Evolutionary conservation across 2,797 vertebrate genomes (phyloP).

Genomic region (Enteromius viviparus): DNA sequence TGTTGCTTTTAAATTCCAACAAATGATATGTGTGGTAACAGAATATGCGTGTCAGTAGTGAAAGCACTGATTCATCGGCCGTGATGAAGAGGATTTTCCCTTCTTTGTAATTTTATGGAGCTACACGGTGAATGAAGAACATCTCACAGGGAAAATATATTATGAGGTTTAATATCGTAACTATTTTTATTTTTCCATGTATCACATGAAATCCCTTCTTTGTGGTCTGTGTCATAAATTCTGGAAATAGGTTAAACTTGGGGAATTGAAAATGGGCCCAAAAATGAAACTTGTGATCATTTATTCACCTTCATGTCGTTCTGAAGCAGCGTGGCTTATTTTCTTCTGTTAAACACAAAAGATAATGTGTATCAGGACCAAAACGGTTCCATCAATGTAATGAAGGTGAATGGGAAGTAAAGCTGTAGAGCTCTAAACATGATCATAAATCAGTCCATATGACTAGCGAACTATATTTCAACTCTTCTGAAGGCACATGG

Average conservation of each 20-base stretch:
- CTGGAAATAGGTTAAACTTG: conserved; percentile 16
- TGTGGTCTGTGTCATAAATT: conserved; percentile 25
- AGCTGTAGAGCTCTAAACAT: not conserved
- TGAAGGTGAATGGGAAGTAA: not conserved
- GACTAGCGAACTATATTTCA: not conserved
- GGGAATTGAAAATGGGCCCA: conserved; percentile 12
- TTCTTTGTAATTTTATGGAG: conserved; percentile 28
- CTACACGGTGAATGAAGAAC: conserved; percentile 24
- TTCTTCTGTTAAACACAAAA: not conserved
- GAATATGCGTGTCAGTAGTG: conserved; percentile 20
- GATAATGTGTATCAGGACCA: not conserved
- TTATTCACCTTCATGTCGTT: not conserved
- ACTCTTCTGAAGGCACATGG: not conserved
- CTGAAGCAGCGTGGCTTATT: not conserved
- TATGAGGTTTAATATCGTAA: conserved; percentile 13
- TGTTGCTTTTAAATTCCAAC: conserved; percentile 29
- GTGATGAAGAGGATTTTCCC: conserved; percentile 31
- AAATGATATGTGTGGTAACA: conserved; percentile 31
- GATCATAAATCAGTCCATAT: not conserved
- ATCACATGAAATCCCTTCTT: conserved; percentile 37
- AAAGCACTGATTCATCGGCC: conserved; percentile 17
- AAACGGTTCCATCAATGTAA: not conserved
- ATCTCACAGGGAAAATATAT: conserved; percentile 30
- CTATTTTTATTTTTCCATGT: conserved; percentile 33
- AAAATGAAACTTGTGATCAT: not conserved